Evolutionary conservation across 30 jellyfish, hydroid and myxozoan species (phyloP), one percentile per base, ranked within the genome.

Genomic region (Haliclystus octoradiatus): DNA sequence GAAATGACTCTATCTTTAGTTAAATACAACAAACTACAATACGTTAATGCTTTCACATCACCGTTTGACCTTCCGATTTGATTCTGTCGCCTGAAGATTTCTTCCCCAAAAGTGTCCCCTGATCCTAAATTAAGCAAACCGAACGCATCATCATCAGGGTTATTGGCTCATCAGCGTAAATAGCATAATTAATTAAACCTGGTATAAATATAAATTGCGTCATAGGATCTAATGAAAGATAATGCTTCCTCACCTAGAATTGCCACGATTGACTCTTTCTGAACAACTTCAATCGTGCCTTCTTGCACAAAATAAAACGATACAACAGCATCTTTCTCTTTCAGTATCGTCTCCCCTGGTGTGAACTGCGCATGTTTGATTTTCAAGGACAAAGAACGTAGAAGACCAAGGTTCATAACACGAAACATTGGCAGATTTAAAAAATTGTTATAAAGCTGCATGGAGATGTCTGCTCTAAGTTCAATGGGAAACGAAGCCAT

Each of bases 51-150:
- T 26, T 88, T 66, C 24, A 86, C 94, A 52, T 86, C 96, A 28
- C 94, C 96, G 74, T 86, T 79, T 35, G 96, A 79, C 7, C 94
- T 68, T 19, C 81, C 72, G 1, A 78, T 65, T 26, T 88, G 85
- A 13, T 34, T 28, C 22, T 27, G 24, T 50, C 67, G 68, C 33
- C 82, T 77, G 13, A 84, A 86, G 1, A 86, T 87, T 50, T 86
- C 94, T 46, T 79, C 96, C 46, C 96, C 96, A 27, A 86, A 86
- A 24, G 78, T 22, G 74, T 86, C 96, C 29, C 96, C 96, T 24
- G 96, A 72, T 0, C 96, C 96, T 86, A 49, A 22, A 65, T 32
- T 28, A 22, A 14, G n/a, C 13, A 22, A 40, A 19, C 57, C 14
- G 19, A 9, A 40, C 57, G 19, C 57, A 19, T 40, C 57, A 9